Base-by-base conservation (phyloP, 2,888 invertebrate genomes). In the Tortricodes alternella region DNA sequence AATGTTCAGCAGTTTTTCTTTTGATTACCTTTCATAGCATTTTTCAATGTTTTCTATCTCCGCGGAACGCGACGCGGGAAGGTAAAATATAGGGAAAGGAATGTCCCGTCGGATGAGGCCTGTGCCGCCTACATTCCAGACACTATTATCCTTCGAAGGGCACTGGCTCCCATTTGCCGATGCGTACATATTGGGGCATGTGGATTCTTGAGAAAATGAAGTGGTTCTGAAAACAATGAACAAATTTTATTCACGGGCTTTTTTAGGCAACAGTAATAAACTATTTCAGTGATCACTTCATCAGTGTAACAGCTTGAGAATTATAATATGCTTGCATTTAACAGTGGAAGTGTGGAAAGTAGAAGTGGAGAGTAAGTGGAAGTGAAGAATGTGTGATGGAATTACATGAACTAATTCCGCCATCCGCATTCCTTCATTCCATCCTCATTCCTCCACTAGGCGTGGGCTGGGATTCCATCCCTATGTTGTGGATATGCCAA, bases 61-160 rank as follows among this genome's bases (percentile, higher is more conserved):
- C 46, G 93, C 90, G 3, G 85, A 71, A 49, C 83, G 71, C n/a
- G 82, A 69, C 23, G 77, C 76, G 1, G 91, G 92, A 29, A 97
- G 87, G 60, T 94, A 94, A 83, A 97, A 97, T 66, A 98, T 95
- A 0, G 98, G 97, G 71, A 98, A 97, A n/a, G 95, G 94, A 74
- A 97, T 95, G 72, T 98, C 95, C 68, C 94, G 93, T 68, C 94
- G 92, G 65, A 98, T 79, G 9, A 98, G 83, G 1, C 94, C 94
- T 9, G 94, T 94, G 6, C 97, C 98, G 64, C 85, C 78, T 9
- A 93, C 92, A 88, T 98, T 98, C 98, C 98, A 98, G 0, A 92
- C 91, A 95, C 95, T 95, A 0, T 92, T 90, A 59, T 84, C 89
- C 5, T 83, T 73, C 56, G 92, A 84, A 37, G 92, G 91, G 46